Evolutionary conservation across 2,113 vertebrate genomes (phyloP).

Genomic region (Colossoma macropomum): DNA sequence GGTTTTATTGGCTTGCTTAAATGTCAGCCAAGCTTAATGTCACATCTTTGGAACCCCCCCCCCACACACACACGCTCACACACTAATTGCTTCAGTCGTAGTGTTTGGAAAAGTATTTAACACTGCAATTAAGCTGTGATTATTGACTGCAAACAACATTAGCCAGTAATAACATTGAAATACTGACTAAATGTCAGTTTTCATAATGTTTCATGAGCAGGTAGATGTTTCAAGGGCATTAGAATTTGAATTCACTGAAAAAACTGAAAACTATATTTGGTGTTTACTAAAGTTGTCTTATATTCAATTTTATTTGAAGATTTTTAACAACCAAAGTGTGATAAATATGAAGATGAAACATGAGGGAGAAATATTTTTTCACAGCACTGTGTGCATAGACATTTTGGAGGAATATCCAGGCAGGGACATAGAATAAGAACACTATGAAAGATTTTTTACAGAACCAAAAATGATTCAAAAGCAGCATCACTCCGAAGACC

Average conservation of each 20-base stretch:
- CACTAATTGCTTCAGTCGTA: neutral
- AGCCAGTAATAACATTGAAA: neutral
- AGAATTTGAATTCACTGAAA: neutral
- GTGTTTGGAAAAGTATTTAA: slow-evolving; percentile 3
- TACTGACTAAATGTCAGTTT: slow-evolving; percentile 22
- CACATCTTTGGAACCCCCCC: neutral
- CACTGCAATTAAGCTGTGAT: slow-evolving; percentile 43
- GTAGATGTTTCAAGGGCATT: too few relatives aligned
- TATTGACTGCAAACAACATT: slow-evolving; percentile 15
- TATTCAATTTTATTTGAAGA: too few relatives aligned
- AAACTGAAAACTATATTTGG: too few relatives aligned
- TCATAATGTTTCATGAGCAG: slow-evolving; percentile 15
- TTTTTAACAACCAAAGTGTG: too few relatives aligned
- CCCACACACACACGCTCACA: too few relatives aligned
- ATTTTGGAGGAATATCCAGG: neutral
- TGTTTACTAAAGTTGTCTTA: too few relatives aligned
- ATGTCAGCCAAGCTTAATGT: slow-evolving; percentile 42
- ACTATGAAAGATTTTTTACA: too few relatives aligned
- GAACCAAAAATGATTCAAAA: too few relatives aligned
- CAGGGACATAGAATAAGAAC: too few relatives aligned
- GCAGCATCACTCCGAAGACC: too few relatives aligned
- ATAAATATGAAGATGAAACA: too few relatives aligned
- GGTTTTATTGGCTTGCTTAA: slow-evolving; percentile 36
- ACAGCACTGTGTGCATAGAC: neutral
- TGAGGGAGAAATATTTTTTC: too few relatives aligned